These are phyloP conservation scores for Cephonodes hylas DNA, from an alignment of 2,888 invertebrate genomes.

Conservation along the genomic window DNA sequence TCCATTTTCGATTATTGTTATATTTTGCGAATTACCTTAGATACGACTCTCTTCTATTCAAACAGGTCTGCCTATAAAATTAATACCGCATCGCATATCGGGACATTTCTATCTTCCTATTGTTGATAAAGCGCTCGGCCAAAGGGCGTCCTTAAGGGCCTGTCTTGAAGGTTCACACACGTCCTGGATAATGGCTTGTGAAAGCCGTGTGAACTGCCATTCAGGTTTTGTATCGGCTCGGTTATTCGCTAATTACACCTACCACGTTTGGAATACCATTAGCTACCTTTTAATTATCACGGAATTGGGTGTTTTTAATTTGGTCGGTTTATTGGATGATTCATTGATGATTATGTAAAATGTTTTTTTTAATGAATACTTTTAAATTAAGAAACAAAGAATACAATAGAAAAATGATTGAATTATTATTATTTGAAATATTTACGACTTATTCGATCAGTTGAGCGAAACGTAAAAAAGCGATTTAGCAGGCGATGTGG, in stretches of 20 bases:
- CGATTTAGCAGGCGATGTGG: too few species aligned
- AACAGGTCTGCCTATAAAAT: too few species aligned
- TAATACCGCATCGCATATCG: too few species aligned
- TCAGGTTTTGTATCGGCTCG: conserved; percentile 53
- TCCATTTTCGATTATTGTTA: too few species aligned
- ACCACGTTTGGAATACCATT: conserved; percentile 42
- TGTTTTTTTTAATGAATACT: too few species aligned
- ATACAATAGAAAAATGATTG: too few species aligned
- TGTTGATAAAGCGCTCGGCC: not conserved
- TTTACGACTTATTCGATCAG: too few species aligned
- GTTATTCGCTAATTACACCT: conserved; percentile 62
- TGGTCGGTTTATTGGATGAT: not conserved
- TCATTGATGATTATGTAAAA: not conserved
- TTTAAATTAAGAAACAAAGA: too few species aligned
- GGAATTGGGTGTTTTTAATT: not conserved
- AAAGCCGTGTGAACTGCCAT: conserved; percentile 71
- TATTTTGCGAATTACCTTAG: too few species aligned
- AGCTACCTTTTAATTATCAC: conserved; percentile 18
- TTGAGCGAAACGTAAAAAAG: too few species aligned
- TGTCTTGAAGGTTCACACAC: conserved; percentile 38
- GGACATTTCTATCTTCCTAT: not conserved
- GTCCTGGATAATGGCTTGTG: conserved; percentile 67
- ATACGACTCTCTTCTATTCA: too few species aligned
- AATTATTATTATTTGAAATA: too few species aligned
- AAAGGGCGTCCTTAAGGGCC: conserved; percentile 34